Base-by-base conservation (phyloP, 1,140 invertebrate species). In the Solenopsis fugax region DNA sequence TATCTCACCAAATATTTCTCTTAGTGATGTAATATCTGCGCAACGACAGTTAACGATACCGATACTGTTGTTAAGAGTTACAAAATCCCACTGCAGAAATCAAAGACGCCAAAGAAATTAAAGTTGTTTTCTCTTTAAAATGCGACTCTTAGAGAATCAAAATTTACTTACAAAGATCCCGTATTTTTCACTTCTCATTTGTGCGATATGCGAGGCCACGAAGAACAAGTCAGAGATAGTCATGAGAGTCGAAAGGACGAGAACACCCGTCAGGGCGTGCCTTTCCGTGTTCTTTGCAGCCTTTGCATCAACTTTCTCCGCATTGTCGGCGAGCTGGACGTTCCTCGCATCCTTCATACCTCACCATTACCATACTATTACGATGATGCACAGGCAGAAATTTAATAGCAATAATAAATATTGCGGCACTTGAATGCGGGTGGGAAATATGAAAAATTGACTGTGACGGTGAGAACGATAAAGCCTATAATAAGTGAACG, bases 231-330 rank as follows among this genome's bases (percentile, higher is more conserved):
- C 41, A 21, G 34, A 60, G 37, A 21, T 58, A 56, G 37, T 50
- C 64, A 60, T 65, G 85, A 56, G 76, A 78, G 52, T 67, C 54
- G 89, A 90, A 60, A 86, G 90, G 88, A 92, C 91, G 90, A 90
- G 91, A 92, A 92, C 90, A 91, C 88, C 91, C 89, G 90, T 90
- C 86, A 88, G 88, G 92, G 92, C 90, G 92, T 93, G 92, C 87
- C 91, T 92, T 88, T 91, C 88, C 92, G 87, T 93, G 91, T 93
- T 93, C 91, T 80, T 90, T 90, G 86, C 87, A 88, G 82, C 75
- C 45, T 87, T 87, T 72, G 65, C 60, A 69, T 86, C 90, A 62
- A 88, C 90, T 91, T 91, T 91, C 90, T 91, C 90, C 75, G 73
- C 90, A 91, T 91, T 91, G 90, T 91, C 86, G 64, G 90, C 89